A percentile compares a stretch with the other conserved stretches of the same genome.
Conservation (phyloP, 2,797 vertebrate genomes). For the Heterohyrax brucei region DNA sequence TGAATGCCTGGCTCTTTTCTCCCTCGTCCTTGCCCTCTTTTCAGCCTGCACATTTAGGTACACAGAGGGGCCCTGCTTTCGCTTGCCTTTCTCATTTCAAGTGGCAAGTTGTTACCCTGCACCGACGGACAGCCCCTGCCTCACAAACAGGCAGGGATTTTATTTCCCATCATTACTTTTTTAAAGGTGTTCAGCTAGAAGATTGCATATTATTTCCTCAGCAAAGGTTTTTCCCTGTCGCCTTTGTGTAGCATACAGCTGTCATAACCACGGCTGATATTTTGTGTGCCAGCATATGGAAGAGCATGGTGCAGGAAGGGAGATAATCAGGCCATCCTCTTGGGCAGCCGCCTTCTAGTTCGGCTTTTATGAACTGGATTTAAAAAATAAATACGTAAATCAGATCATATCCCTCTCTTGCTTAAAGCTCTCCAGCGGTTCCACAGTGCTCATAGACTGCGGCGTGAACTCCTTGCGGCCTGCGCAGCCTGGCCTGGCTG, state of each 20-base stretch:
- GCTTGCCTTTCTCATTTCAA: slow-evolving; percentile 91
- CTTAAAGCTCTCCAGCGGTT: slow-evolving; percentile 29
- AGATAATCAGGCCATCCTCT: slow-evolving; percentile 83
- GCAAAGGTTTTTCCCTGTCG: slow-evolving; percentile 87
- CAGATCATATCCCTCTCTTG: slow-evolving; percentile 61
- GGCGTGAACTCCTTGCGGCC: background rate
- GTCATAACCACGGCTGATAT: slow-evolving; percentile 84
- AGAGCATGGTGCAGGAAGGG: slow-evolving; percentile 65
- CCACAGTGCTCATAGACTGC: background rate
- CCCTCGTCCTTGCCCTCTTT: slow-evolving; percentile 71
- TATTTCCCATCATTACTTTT: slow-evolving; percentile 94
- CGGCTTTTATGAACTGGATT: slow-evolving; percentile 74
- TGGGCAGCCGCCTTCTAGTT: slow-evolving; percentile 69
- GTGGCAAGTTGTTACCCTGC: slow-evolving; percentile 94
- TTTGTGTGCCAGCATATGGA: slow-evolving; percentile 75
- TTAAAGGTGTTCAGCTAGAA: slow-evolving; percentile 97
- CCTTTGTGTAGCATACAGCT: slow-evolving; percentile 89
- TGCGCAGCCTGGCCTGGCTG: background rate
- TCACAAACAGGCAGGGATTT: slow-evolving; percentile 88
- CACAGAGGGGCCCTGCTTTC: slow-evolving; percentile 93
- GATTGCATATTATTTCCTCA: slow-evolving; percentile 94
- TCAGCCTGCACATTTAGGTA: slow-evolving; percentile 94
- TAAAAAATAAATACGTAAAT: slow-evolving; percentile 72
- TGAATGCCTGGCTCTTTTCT: slow-evolving; percentile 86
- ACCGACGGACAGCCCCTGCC: slow-evolving; percentile 92